Evolutionary conservation across 2,797 vertebrate species (phyloP), one percentile per base, ranked within the genome.

Genomic region (Picus viridis): DNA sequence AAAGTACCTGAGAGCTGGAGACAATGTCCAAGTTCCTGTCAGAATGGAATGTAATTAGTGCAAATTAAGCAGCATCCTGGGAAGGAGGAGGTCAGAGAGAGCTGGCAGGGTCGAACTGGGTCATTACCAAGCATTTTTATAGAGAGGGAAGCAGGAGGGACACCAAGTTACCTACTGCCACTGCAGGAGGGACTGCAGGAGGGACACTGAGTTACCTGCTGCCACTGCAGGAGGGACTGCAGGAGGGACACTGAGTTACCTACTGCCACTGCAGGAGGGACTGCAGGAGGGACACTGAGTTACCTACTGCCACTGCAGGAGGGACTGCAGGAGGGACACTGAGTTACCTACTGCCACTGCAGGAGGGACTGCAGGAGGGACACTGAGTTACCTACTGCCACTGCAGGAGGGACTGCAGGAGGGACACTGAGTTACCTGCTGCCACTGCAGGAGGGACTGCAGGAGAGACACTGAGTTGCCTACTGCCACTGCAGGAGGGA

Each of bases 41-140:
- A 99, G 97, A 98, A 95, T 91, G 98, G 98, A 99, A 99, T 99
- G 99, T 98, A 99, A 99, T 99, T 99, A 99, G 98, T 98, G 98
- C 98, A 98, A 99, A 99, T 98, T 98, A 99, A 98, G 98, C 98
- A 96, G 98, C 96, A 97, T 98, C 98, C 97, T 98, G 98, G 97
- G 97, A 97, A 97, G 97, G 88, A 97, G 96, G 97, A 98, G 98
- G 98, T 98, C 98, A 98, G 96, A 92, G 98, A 97, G 97, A 98
- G 93, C 98, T 97, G 98, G 97, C 97, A 98, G 97, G 98, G 98
- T 98, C 95, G 97, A 96, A 97, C 96, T 82, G 97, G 98, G 98
- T 98, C 98, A 98, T 97, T 95, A 96, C 94, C 92, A 93, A 96
- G 82, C 81, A 86, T 90, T 94, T 96, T 83, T 94, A 83, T 12